Conservation (phyloP, 2,113 vertebrate species). For the Apodemus speciosus region DNA sequence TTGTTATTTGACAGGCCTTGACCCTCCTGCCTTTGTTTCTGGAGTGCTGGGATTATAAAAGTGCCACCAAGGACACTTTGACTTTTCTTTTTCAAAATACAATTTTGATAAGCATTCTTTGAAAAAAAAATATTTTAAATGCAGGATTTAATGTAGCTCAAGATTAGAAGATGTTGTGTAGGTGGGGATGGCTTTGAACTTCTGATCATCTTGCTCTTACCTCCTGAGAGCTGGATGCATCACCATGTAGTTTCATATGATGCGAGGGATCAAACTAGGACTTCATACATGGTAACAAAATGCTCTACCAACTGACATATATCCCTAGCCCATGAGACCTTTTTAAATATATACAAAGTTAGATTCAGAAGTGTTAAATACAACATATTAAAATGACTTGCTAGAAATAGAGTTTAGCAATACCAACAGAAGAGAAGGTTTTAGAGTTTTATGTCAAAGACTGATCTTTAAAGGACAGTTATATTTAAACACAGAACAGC, state of each 20-base stretch:
- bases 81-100: not conserved
- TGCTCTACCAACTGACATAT: not conserved
- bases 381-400: not conserved
- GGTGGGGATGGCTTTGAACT: not conserved
- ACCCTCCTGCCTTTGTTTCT: not conserved
- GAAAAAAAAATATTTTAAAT: not conserved
- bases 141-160: not conserved
- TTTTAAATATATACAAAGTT: not conserved
- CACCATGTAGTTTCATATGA: not conserved
- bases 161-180: not conserved
- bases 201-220: not conserved
- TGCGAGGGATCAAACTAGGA: not conserved
- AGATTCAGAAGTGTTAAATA: not conserved
- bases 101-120: not conserved
- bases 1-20: not conserved
- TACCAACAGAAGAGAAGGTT: not conserved
- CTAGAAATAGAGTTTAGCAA: conserved; percentile 3
- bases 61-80: not conserved
- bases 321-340: not conserved
- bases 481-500: not conserved
- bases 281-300: not conserved
- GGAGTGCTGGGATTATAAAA: not conserved
- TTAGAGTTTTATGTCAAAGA: not conserved
- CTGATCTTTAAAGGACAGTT: not conserved
- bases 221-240: too few relatives aligned